phyloP scores from a whole-genome alignment of 2,797 vertebrate species.

The Bovichtus variegatus region DNA sequence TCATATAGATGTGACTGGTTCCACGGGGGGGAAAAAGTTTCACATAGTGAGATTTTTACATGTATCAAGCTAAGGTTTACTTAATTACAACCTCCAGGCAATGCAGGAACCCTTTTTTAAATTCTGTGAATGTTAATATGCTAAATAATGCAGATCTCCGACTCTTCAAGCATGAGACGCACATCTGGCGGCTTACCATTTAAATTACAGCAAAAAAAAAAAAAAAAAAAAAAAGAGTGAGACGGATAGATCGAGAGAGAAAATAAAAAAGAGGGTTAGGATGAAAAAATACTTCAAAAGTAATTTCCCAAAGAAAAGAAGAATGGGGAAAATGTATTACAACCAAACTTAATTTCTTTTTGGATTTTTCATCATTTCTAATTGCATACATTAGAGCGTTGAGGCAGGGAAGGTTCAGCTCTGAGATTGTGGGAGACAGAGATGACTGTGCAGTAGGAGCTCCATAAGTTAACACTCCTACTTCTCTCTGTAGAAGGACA shows the following conservation, averaged over 20 bases:
- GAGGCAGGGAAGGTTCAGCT: conserved; percentile 80
- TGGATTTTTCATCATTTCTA: conserved; percentile 92
- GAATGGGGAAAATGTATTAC: conserved; percentile 92
- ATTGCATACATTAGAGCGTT: conserved; percentile 87
- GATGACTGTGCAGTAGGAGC: conserved; percentile 72
- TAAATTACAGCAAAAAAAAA: conserved; percentile 94
- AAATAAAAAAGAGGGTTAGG: conserved; percentile 58
- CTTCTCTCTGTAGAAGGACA: conserved; percentile 29
- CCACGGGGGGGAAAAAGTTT: conserved; percentile 88
- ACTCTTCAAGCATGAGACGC: conserved; percentile 99
- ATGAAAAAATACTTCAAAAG: conserved; percentile 90
- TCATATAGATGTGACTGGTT: conserved; percentile 96
- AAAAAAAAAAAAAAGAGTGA: conserved; percentile 82
- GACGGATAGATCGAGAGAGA: conserved; percentile 79
- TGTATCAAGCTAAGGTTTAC: conserved; percentile 99
- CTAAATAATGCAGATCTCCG: conserved; percentile 99
- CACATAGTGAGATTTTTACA: conserved; percentile 97
- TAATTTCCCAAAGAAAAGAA: conserved; percentile 92
- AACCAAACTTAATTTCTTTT: conserved; percentile 94
- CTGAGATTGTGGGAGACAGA: conserved; percentile 68
- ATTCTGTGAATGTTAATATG: conserved; percentile 99
- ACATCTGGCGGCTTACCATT: conserved; percentile 99
- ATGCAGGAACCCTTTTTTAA: conserved; percentile 99
- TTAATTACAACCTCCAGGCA: conserved; percentile 99
- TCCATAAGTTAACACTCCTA: conserved; percentile 52